Evolutionary conservation across 2,113 vertebrate genomes (phyloP), one percentile per base, ranked within the genome.

Genomic region (Oxygymnocypris stewartii): DNA sequence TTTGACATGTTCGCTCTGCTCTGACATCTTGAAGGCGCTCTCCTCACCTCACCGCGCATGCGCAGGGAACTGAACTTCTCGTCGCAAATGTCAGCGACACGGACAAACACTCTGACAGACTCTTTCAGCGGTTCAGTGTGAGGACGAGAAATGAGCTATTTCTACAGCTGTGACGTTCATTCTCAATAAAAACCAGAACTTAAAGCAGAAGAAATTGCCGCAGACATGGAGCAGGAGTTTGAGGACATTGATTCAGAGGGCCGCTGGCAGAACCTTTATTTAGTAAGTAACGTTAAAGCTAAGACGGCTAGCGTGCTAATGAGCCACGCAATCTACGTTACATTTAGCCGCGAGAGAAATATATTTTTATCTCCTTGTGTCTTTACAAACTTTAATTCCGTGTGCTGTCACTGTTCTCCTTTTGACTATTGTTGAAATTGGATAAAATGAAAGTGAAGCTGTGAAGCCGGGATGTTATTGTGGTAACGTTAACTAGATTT

Each of bases 261-360:
- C 85, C 93, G 93, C 90, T 98, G 97, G 97, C 96, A 98, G 87
- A 96, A 96, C 91, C 92, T 97, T 23, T 98, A 97, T 89, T 91
- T 96, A 92, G 97, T 98, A 93, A 97, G 96, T 95, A 84, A 35
- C 35, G 35, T 35, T 35, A 35, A 85, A 49, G 86, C 87, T 89
- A 87, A 18, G 8, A 40, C 79, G 71, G 88, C 87, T 80, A 77
- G 86, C 86, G 47, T 82, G 51, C 79, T 78, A 69, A 23, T 80
- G 47, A 83, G 13, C 14, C 79, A 65, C 14, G 11, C 1, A 44
- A 28, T 47, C 44, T 85, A 31, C n/a, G n/a, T n/a, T n/a, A n/a
- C 47, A 31, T 65, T 82, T 35, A 82, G 35, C 37, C 59, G 35
- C 11, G 1, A 25, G 11, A 42, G 25, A 37, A 25, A 16, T 47